Percentiles rank a stretch among this genome's conserved stretches.
phyloP scores from a whole-genome alignment of 1,140 invertebrate genomes.

The Cardiocondyla obscurior region DNA sequence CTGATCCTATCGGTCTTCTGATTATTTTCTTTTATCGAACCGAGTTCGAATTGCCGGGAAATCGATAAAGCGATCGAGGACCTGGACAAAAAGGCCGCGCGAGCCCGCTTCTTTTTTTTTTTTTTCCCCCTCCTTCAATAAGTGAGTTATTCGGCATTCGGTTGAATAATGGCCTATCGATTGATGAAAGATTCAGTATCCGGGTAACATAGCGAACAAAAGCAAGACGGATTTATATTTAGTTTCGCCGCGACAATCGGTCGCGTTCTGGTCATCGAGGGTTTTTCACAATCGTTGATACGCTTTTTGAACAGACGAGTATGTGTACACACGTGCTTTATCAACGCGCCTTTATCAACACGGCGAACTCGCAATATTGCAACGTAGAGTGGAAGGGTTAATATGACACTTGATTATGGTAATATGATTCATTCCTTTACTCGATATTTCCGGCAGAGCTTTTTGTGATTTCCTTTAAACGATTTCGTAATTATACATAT shows the following conservation, averaged over 20 bases:
- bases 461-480: background rate
- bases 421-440: background rate
- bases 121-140: background rate
- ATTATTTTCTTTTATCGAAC: constrained; percentile 29
- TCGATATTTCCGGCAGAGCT: background rate
- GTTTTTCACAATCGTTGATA: background rate
- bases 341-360: background rate
- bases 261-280: background rate
- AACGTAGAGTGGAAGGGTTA: too few relatives aligned
- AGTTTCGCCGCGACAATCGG: constrained; percentile 8
- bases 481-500: background rate
- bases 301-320: constrained; percentile 9
- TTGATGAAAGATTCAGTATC: constrained; percentile 35
- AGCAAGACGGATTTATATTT: constrained; percentile 28
- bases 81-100: background rate
- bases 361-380: background rate
- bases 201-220: constrained; percentile 26
- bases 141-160: constrained; percentile 40
- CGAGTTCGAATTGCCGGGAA: constrained; percentile 6
- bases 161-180: constrained; percentile 30
- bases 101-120: background rate
- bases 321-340: too few relatives aligned
- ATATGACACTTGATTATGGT: constrained; percentile 3
- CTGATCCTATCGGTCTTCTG: constrained; percentile 19
- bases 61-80: constrained; percentile 20